Base-by-base conservation (phyloP, 2,113 vertebrate genomes). In the Sclerurus mexicanus region DNA sequence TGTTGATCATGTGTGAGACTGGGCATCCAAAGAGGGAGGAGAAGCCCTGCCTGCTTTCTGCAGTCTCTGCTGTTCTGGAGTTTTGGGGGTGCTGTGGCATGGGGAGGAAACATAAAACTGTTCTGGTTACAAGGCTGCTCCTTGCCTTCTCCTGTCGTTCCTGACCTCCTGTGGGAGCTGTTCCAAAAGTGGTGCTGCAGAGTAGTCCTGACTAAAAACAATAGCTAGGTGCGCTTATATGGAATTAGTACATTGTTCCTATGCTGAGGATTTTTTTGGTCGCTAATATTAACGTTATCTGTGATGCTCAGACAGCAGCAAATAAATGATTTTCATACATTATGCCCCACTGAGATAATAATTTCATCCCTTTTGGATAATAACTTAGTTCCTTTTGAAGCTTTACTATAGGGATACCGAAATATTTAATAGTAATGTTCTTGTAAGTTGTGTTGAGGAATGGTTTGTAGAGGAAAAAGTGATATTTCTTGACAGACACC, bases 101-200 rank as follows among this genome's bases (percentile, higher is more conserved):
- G 30, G 23, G 56, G 37, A 69, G 22, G 49, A 73, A 24, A 16
- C 3, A 3, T 1, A 71, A 40, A 81, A 1, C 3, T 52, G 35
- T 60, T 23, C 21, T 52, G 21, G 6, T 59, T 31, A 21, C 39
- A 42, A n/a, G 30, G 63, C 24, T 67, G 35, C 27, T 72, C 20
- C 47, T 60, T 40, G 37, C 12, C 28, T 77, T 77, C 55, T 69
- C 14, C 28, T 60, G 67, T 50, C 2, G 0, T 47, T 85, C 30
- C 49, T 24, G 50, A 30, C 10, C 69, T 85, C 10, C n/a, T 79
- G 30, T 62, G 68, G 92, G 81, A 97, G 90, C 96, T 96, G 94
- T 94, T 97, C 92, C 71, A 53, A 60, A 82, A 9, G 15, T 31
- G 27, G 75, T 88, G 79, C 90, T 96, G 90, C 67, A 76, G 39